A percentile compares a stretch with the other conserved stretches of the same genome.
phyloP scores from a whole-genome alignment of 2,113 vertebrate species.

The Pavo muticus region DNA sequence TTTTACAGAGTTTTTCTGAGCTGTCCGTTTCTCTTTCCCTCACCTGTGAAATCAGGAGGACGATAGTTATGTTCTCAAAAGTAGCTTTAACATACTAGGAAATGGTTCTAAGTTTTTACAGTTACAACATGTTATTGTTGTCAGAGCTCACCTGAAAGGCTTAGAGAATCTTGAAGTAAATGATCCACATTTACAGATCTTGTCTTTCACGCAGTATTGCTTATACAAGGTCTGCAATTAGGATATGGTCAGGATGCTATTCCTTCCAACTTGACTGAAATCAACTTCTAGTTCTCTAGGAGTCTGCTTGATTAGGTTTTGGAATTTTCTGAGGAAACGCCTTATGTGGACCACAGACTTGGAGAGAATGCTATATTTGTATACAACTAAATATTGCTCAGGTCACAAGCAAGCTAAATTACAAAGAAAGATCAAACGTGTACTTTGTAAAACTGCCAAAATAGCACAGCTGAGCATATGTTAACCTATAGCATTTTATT shows the following conservation, averaged over 20 bases:
- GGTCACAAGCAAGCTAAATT: not conserved
- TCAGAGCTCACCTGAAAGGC: not conserved
- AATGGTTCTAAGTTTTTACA: not conserved
- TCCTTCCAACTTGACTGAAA: not conserved
- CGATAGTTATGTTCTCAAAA: not conserved
- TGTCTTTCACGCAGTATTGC: not conserved
- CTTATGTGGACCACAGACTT: not conserved
- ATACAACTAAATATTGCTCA: not conserved
- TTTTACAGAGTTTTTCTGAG: not conserved
- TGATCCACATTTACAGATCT: not conserved
- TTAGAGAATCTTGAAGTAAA: not conserved
- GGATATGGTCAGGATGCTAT: not conserved
- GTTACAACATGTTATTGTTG: not conserved
- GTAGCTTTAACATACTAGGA: not conserved
- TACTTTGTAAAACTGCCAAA: not conserved
- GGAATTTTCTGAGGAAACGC: not conserved
- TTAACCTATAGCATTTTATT: not conserved
- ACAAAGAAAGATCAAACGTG: not conserved
- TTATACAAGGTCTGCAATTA: not conserved
- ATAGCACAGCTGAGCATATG: not conserved
- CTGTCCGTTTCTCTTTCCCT: not conserved
- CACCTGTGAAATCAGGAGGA: not conserved
- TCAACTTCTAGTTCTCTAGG: not conserved
- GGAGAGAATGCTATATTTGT: not conserved
- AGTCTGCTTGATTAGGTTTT: not conserved